These are phyloP conservation scores for Archaeoteleia sp. DNA, from an alignment of 2,888 invertebrate genomes.

Conservation along the genomic window DNA sequence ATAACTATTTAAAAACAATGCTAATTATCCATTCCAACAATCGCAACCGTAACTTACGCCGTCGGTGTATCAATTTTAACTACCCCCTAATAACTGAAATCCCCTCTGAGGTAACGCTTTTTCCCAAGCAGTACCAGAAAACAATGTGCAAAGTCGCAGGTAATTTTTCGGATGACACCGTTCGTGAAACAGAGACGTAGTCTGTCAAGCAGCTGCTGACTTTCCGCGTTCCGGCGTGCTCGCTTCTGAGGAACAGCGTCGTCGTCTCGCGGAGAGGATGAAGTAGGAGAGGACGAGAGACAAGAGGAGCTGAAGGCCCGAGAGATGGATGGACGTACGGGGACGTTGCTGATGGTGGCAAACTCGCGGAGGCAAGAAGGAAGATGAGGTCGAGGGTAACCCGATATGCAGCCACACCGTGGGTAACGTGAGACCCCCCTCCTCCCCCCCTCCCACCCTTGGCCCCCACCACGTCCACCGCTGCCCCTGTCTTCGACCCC, in stretches of 20 bases:
- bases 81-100: too few relatives aligned
- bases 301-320: slow-evolving; percentile 42
- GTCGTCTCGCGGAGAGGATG: slow-evolving; percentile 26
- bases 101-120: too few relatives aligned
- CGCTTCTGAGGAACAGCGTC: slow-evolving; percentile 32
- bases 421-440: slow-evolving; percentile 73
- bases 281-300: slow-evolving; percentile 23
- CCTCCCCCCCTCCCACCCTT: too few relatives aligned
- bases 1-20: too few relatives aligned
- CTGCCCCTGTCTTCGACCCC: slow-evolving; percentile 54
- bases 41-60: too few relatives aligned
- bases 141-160: too few relatives aligned
- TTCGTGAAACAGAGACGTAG: slow-evolving; percentile 24
- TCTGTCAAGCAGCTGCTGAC: slow-evolving; percentile 39
- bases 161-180: not conserved
- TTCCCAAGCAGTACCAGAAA: too few relatives aligned
- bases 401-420: slow-evolving; percentile 72
- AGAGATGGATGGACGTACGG: slow-evolving; percentile 53
- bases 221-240: slow-evolving; percentile 46
- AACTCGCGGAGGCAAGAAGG: slow-evolving; percentile 71
- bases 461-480: slow-evolving; percentile 62
- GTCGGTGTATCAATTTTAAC: too few relatives aligned
- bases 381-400: slow-evolving; percentile 73
- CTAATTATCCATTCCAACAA: too few relatives aligned
- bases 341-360: slow-evolving; percentile 69